Evolutionary conservation across 2,888 invertebrate genomes (phyloP), one percentile per base, ranked within the genome.

Genomic region (Chrysina gloriosa): DNA sequence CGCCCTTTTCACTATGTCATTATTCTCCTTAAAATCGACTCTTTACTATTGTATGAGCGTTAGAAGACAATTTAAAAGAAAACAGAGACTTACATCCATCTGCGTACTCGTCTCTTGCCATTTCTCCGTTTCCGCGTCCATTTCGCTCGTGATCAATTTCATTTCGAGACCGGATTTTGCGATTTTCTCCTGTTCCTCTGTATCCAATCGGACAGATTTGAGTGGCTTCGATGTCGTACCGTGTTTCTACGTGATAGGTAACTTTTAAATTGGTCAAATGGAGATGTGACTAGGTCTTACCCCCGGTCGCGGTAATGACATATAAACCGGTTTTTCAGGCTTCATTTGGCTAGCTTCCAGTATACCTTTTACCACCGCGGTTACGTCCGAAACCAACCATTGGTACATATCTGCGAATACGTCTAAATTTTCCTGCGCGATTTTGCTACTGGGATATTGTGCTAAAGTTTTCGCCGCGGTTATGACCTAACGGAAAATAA

Each of bases 391-490:
- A 76, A 96, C 91, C 69, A 97, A 87, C 87, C 95, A 94, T 79
- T 96, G 94, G 93, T 97, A 97, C 93, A 96, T 95, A 79, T 96
- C 95, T 27, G 94, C 89, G 81, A 96, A 96, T 73, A 95, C 95
- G 85, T 98, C 97, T 63, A 98, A 88, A 85, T 98, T 98, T 82
- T 99, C 99, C 79, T 96, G 92, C 72, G 97, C 96, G 73, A 97
- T 97, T 83, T 97, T 93, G 82, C 97, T 97, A 71, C 91, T 91
- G 3, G 98, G 95, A 85, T 97, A 93, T 76, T 93, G 89, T 69
- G 95, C 94, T 70, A 98, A 84, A 52, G 97, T 96, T 77, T 96
- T 92, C 68, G 97, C 95, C 42, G 98, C 97, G 65, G 95, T 94
- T 75, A 98, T 91, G 63, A 94, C 92, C 77, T 77, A 31, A n/a